Conservation (phyloP, 2,113 vertebrate genomes). For the Amphiprion ocellaris region DNA sequence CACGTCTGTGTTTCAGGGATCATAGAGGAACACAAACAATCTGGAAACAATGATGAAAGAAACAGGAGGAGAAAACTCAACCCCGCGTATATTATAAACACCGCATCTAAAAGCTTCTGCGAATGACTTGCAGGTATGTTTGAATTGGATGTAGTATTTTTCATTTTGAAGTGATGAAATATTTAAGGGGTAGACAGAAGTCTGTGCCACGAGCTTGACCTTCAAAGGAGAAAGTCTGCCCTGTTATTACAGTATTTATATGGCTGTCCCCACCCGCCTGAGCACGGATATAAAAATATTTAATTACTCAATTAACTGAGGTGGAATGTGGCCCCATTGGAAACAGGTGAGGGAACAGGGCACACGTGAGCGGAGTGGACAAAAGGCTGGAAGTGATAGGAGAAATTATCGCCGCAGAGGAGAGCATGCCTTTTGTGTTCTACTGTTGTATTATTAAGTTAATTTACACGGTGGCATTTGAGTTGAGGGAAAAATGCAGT, state of each 20-base stretch:
- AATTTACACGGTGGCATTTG: slow-evolving; percentile 25
- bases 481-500: slow-evolving; percentile 22
- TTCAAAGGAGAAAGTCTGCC: slow-evolving; percentile 78
- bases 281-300: slow-evolving; percentile 81
- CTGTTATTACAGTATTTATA: slow-evolving; percentile 85
- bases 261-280: slow-evolving; percentile 64
- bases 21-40: slow-evolving; percentile 42
- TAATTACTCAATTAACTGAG: slow-evolving; percentile 85
- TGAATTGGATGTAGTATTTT: slow-evolving; percentile 81
- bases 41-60: slow-evolving; percentile 12
- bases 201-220: slow-evolving; percentile 74
- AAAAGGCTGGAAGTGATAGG: slow-evolving; percentile 23
- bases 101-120: slow-evolving; percentile 44
- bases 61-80: neutral
- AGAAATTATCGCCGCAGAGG: neutral
- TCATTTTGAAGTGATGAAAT: slow-evolving; percentile 85
- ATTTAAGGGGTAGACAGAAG: slow-evolving; percentile 79
- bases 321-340: slow-evolving; percentile 78
- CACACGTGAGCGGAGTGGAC: slow-evolving; percentile 45
- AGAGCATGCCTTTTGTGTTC: slow-evolving; percentile 11
- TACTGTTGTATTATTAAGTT: slow-evolving; percentile 5
- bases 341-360: slow-evolving; percentile 65
- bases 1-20: slow-evolving; percentile 3
- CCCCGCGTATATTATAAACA: slow-evolving; percentile 55
- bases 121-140: slow-evolving; percentile 78